These are phyloP conservation scores for Heteronetta atricapilla DNA, from an alignment of 2,113 vertebrate species.

Conservation along the genomic window DNA sequence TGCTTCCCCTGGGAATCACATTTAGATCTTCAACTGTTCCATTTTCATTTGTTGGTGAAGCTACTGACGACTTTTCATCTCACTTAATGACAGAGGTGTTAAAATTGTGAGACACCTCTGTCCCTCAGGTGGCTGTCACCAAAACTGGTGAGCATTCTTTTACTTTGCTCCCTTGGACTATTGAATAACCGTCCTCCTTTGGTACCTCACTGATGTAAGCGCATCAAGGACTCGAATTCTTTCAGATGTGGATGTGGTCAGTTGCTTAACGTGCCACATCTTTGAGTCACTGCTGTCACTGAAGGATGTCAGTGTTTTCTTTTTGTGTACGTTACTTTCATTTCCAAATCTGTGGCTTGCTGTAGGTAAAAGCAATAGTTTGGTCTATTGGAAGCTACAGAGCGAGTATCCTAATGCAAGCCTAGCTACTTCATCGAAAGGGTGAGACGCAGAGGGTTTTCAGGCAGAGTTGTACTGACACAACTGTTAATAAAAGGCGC, in stretches of 20 bases:
- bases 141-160: accelerated
- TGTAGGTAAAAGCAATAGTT: not conserved
- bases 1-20: not conserved
- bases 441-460: not conserved
- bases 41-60: not conserved
- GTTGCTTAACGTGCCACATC: not conserved
- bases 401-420: not conserved
- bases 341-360: not conserved
- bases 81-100: not conserved
- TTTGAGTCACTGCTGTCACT: not conserved
- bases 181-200: not conserved
- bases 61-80: not conserved
- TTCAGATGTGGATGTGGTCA: not conserved
- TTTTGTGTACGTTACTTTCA: not conserved
- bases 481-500: not conserved
- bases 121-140: not conserved
- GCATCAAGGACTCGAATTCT: not conserved
- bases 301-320: not conserved
- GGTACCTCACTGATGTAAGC: not conserved
- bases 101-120: not conserved
- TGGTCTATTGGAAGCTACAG: not conserved
- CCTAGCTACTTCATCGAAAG: accelerated
- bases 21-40: not conserved
- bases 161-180: not conserved
- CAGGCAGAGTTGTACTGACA: not conserved